Percentiles rank a stretch among this genome's conserved stretches.
Evolutionary conservation across 2,113 vertebrate genomes (phyloP).

Genomic region (Osmerus mordax): DNA sequence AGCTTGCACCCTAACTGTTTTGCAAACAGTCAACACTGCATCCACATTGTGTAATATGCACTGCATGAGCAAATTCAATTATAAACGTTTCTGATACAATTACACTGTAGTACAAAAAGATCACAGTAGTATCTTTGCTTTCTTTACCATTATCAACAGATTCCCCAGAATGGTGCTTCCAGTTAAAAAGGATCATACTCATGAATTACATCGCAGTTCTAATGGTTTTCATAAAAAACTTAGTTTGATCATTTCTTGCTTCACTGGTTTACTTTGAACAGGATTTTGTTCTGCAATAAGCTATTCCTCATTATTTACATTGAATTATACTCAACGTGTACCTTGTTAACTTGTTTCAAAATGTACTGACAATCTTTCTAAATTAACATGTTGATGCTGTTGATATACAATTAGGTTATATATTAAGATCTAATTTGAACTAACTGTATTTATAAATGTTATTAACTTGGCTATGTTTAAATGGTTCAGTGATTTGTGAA

Average conservation of each 20-base stretch:
- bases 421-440: too few relatives aligned
- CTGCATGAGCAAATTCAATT: constrained; percentile 8
- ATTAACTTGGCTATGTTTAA: constrained; percentile 52
- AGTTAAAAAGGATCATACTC: not conserved
- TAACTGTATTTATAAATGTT: constrained; percentile 18
- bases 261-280: constrained; percentile 1
- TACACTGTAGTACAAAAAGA: too few relatives aligned
- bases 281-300: not conserved
- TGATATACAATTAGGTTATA: not conserved
- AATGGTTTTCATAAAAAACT: too few relatives aligned
- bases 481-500: constrained; percentile 57
- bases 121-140: too few relatives aligned
- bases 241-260: not conserved
- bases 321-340: not conserved
- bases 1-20: not conserved
- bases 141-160: too few relatives aligned
- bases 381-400: constrained; percentile 1
- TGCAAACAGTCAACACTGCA: not conserved
- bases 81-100: not conserved
- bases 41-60: not conserved
- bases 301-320: not conserved
- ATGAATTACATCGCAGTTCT: too few relatives aligned
- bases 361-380: not conserved
- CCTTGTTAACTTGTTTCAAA: not conserved
- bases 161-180: too few relatives aligned